These are phyloP conservation scores for Propithecus perrieri DNA, from an alignment of 2,797 vertebrate genomes.

Conservation along the genomic window DNA sequence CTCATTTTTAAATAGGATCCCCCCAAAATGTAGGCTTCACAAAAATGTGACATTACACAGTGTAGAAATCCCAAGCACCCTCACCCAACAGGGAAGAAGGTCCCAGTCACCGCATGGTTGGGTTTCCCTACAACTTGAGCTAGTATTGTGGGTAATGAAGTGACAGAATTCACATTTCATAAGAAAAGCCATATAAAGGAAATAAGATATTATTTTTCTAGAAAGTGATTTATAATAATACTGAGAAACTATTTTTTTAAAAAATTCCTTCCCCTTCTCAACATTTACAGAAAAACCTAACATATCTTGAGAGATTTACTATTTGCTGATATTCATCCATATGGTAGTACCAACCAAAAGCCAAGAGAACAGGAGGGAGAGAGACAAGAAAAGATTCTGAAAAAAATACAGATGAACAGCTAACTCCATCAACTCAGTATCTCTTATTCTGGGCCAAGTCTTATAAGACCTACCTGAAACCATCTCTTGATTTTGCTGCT, in stretches of 20 bases:
- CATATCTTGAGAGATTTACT: conserved; percentile 69
- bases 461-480: background rate
- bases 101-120: conserved; percentile 22
- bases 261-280: conserved; percentile 68
- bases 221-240: conserved; percentile 77
- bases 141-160: conserved; percentile 71
- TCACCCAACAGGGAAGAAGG: conserved; percentile 41
- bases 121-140: conserved; percentile 57
- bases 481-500: background rate
- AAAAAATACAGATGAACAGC: background rate
- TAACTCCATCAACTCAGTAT: background rate
- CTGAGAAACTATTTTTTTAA: conserved; percentile 52
- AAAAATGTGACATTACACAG: conserved; percentile 23
- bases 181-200: conserved; percentile 77
- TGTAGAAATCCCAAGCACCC: conserved; percentile 47
- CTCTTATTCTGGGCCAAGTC: background rate
- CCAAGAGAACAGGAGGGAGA: background rate
- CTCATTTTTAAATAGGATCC: conserved; percentile 17
- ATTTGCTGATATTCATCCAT: conserved; percentile 72
- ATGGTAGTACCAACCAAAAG: conserved; percentile 55
- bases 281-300: conserved; percentile 62
- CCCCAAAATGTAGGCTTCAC: background rate
- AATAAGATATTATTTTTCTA: conserved; percentile 80
- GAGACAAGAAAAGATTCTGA: background rate
- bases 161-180: conserved; percentile 78